phyloP scores from a whole-genome alignment of 2,888 invertebrate species.

The Mystacides longicornis region DNA sequence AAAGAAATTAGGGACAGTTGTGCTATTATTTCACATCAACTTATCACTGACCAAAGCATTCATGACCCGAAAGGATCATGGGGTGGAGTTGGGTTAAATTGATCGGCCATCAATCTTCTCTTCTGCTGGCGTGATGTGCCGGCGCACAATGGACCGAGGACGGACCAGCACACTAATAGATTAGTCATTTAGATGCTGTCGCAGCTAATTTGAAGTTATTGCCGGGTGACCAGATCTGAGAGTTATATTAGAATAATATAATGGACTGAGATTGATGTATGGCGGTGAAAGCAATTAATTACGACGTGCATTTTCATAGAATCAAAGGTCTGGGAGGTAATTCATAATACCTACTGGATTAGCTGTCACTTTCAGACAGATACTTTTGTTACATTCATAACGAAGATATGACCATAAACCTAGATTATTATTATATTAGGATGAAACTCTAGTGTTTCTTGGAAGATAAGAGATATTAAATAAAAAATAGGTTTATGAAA shows the following conservation, averaged over 20 bases:
- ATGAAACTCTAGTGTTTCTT: no score
- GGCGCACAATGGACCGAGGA: not conserved
- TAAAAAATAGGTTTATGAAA: no score
- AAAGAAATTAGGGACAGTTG: not conserved
- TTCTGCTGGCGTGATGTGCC: not conserved
- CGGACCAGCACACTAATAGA: not conserved
- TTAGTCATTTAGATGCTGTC: conserved; percentile 13
- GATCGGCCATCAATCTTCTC: conserved; percentile 24
- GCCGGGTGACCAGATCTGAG: not conserved
- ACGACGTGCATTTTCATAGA: no score
- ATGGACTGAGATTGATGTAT: not conserved
- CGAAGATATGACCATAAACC: no score
- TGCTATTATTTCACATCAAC: not conserved
- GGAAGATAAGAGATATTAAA: no score
- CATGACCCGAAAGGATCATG: not conserved
- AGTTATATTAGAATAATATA: not conserved
- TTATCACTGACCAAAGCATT: conserved; percentile 15
- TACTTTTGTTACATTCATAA: no score
- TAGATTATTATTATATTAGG: no score
- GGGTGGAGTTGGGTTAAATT: conserved; percentile 20
- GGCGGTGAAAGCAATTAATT: no score
- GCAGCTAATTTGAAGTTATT: conserved; percentile 8
- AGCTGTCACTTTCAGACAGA: no score
- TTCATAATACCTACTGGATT: no score
- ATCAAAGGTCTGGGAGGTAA: no score